phyloP scores from a whole-genome alignment of 2,888 invertebrate genomes.

The Brenthis daphne region DNA sequence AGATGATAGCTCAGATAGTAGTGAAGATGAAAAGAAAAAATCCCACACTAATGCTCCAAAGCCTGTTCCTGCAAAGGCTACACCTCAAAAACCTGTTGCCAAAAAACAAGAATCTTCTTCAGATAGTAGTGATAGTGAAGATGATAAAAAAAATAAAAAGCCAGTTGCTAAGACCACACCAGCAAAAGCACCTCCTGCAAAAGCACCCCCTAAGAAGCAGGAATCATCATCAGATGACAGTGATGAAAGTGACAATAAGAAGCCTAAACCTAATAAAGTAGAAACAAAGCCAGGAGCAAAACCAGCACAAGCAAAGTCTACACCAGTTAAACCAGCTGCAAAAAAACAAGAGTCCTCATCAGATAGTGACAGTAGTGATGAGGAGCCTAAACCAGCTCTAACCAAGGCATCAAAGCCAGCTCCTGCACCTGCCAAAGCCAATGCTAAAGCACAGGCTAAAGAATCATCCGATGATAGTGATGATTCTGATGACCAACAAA shows the following conservation, averaged over 20 bases:
- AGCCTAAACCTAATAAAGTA: constrained; percentile 32
- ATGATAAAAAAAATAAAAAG: constrained; percentile 61
- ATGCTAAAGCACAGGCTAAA: constrained; percentile 20
- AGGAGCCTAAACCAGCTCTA: constrained; percentile 44
- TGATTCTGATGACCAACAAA: constrained; percentile 50
- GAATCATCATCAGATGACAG: constrained; percentile 55
- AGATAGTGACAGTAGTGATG: constrained; percentile 46
- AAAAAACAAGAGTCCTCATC: constrained; percentile 44
- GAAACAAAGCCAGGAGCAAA: constrained; percentile 32
- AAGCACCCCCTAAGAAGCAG: constrained; percentile 27
- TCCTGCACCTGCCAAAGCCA: constrained; percentile 43
- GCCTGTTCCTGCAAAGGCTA: constrained; percentile 35
- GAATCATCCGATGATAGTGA: constrained; percentile 48
- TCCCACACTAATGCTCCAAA: constrained; percentile 38
- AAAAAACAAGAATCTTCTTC: constrained; percentile 63
- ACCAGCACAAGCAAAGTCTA: constrained; percentile 33
- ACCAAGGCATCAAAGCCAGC: constrained; percentile 38
- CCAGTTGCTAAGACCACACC: constrained; percentile 28
- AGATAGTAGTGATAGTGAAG: constrained; percentile 62
- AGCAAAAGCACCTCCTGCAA: constrained; percentile 10
- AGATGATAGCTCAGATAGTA: constrained; percentile 56
- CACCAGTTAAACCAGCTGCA: constrained; percentile 42
- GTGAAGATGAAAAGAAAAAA: constrained; percentile 61
- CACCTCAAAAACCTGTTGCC: constrained; percentile 46
- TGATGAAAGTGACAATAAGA: constrained; percentile 65